Percentiles rank a stretch among this genome's conserved stretches.
These are phyloP conservation scores for Knipowitschia caucasica DNA, from an alignment of 2,797 vertebrate genomes.

Conservation along the genomic window DNA sequence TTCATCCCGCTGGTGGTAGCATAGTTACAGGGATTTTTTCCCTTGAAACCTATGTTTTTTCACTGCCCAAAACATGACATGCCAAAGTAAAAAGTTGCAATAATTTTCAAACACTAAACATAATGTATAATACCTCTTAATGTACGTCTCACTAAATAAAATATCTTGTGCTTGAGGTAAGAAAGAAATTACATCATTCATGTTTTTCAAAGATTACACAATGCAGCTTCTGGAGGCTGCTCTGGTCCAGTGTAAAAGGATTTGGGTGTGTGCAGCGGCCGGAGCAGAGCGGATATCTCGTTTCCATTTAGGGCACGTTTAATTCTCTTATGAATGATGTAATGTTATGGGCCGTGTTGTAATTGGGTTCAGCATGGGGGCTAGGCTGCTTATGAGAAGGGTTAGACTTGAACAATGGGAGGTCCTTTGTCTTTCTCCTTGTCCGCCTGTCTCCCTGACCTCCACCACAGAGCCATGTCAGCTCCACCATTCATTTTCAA, in stretches of 20 bases:
- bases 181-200: background rate
- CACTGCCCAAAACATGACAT: too few relatives aligned
- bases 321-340: slow-evolving; percentile 64
- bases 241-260: slow-evolving; percentile 36
- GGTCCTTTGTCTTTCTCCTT: slow-evolving; percentile 28
- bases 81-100: background rate
- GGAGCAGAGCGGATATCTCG: slow-evolving; percentile 26
- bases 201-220: slow-evolving; percentile 21
- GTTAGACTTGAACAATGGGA: slow-evolving; percentile 36
- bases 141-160: background rate
- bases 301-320: slow-evolving; percentile 44
- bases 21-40: too few relatives aligned
- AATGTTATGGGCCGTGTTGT: slow-evolving; percentile 58
- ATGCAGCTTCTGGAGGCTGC: slow-evolving; percentile 47
- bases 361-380: slow-evolving; percentile 62
- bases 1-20: too few relatives aligned
- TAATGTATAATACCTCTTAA: too few relatives aligned
- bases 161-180: background rate
- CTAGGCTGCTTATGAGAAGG: slow-evolving; percentile 28
- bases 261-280: slow-evolving; percentile 28
- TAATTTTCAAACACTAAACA: too few relatives aligned
- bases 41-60: too few relatives aligned
- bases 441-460: slow-evolving; percentile 31
- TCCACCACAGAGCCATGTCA: slow-evolving; percentile 22
- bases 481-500: slow-evolving; percentile 34